A percentile compares a stretch with the other conserved stretches of the same genome.
Conservation (phyloP, 2,113 vertebrate genomes). For the Seriola aureovittata region DNA sequence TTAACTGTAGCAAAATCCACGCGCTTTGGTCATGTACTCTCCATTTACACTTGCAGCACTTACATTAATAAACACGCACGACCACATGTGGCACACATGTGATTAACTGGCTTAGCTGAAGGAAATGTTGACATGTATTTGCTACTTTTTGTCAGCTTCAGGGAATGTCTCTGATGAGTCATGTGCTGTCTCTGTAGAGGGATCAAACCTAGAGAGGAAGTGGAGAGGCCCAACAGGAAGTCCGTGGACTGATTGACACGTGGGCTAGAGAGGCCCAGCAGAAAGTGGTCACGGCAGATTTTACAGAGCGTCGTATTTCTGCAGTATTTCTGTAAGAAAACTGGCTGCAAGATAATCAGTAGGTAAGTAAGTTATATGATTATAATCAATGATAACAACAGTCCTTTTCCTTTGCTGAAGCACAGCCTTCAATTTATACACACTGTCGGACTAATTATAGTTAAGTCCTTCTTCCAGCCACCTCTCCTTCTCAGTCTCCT, state of each 20-base stretch:
- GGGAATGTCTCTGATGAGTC: conserved; percentile 23
- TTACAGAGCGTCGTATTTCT: background rate
- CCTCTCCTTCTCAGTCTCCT: conserved; percentile 22
- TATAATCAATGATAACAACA: background rate
- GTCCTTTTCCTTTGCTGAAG: background rate
- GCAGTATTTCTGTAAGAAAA: background rate
- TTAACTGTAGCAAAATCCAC: conserved; percentile 65
- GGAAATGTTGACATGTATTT: conserved; percentile 45
- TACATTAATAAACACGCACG: conserved; percentile 40
- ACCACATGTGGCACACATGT: conserved; percentile 13
- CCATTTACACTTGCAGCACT: conserved; percentile 17
- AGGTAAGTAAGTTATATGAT: background rate
- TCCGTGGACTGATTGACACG: conserved; percentile 27
- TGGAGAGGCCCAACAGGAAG: conserved; percentile 42
- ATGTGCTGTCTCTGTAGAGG: conserved; percentile 18
- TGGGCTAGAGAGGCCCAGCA: background rate
- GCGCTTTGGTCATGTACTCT: background rate
- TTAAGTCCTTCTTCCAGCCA: conserved; percentile 17
- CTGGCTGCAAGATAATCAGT: background rate
- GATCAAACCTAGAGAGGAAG: conserved; percentile 46
- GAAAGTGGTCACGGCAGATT: conserved; percentile 1
- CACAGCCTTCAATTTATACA: conserved; percentile 5
- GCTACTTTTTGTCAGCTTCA: conserved; percentile 53
- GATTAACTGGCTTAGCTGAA: conserved; percentile 19
- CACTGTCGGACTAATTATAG: conserved; percentile 44